phyloP scores from a whole-genome alignment of 2,888 invertebrate species.

The Acanthosepion esculentum region DNA sequence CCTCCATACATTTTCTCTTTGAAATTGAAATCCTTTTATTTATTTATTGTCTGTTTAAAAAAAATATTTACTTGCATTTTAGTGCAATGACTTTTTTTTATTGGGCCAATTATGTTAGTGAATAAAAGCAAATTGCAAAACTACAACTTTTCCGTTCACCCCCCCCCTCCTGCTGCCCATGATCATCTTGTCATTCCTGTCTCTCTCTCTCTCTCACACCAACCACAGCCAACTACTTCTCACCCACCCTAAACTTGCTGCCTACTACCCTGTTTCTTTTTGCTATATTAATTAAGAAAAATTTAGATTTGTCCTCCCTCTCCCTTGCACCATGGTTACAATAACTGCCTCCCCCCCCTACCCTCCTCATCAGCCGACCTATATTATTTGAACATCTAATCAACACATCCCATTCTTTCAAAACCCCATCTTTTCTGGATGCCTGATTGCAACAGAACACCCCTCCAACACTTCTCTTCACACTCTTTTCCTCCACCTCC shows the following conservation, averaged over 20 bases:
- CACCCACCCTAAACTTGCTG: neutral
- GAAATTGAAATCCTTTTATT: neutral
- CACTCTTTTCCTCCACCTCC: neutral
- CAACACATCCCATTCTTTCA: constrained; percentile 47
- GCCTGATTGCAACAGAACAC: constrained; percentile 43
- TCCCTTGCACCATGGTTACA: neutral
- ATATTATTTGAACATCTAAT: constrained; percentile 44
- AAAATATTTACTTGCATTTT: constrained; percentile 15
- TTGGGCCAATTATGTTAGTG: constrained; percentile 38
- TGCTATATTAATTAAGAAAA: constrained; percentile 41
- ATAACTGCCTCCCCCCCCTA: neutral
- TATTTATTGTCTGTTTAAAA: neutral
- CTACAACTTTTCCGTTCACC: neutral
- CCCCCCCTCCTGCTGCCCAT: neutral
- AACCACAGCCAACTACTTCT: neutral
- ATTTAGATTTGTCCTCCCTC: neutral
- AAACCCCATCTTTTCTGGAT: constrained; percentile 24
- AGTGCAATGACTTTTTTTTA: neutral
- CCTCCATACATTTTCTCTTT: neutral
- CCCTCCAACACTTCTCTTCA: neutral
- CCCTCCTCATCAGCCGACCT: constrained; percentile 14
- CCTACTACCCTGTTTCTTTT: constrained; percentile 20
- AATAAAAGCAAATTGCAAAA: constrained; percentile 46
- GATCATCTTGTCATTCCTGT: neutral
- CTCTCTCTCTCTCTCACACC: neutral